Evolutionary conservation across 2,113 vertebrate genomes (phyloP), one percentile per base, ranked within the genome.

Genomic region (Brevimyrus niger): DNA sequence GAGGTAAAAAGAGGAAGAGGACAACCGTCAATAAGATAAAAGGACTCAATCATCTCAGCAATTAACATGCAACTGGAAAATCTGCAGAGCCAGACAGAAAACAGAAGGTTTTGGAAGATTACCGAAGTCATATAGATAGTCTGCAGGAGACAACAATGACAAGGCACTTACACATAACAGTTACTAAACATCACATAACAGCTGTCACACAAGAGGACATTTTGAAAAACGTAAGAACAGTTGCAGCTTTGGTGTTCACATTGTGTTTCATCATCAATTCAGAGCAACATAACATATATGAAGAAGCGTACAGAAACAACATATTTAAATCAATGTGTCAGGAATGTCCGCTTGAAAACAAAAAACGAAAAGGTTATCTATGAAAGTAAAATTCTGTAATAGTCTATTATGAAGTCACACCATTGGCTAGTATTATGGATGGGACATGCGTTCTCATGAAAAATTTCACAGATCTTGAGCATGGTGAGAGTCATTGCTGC

Each of bases 401-500:
- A 80, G 31, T 80, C 73, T 80, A 42, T 19, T 42, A 76, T 80
- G 35, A 76, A 42, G 13, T 76, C 35, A 80, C 31, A 42, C 73
- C 35, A 80, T 6, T 80, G 38, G 73, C 73, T 19, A 80, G 11
- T 17, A 17, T 42, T 80, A 69, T 69, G 61, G 35, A 80, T 80
- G 73, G 73, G 73, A 80, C 73, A 80, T 80, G 73, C 73, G 31
- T 80, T 42, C 4, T 80, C 73, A 80, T 80, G 73, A 80, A 80
- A 80, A 80, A 38, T 19, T 80, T 80, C 31, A 17, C 73, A 38
- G 35, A 80, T 80, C 31, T 42, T 80, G 73, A 80, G 17, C 73
- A 42, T 80, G 35, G 31, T 19, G 31, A 27, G 17, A 80, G 35
- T 80, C 73, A 80, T 80, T 80, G 35, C 35, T 38, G 73, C 73